Evolutionary conservation across 1,140 invertebrate species (phyloP).

Genomic region (Anoplophora glabripennis): DNA sequence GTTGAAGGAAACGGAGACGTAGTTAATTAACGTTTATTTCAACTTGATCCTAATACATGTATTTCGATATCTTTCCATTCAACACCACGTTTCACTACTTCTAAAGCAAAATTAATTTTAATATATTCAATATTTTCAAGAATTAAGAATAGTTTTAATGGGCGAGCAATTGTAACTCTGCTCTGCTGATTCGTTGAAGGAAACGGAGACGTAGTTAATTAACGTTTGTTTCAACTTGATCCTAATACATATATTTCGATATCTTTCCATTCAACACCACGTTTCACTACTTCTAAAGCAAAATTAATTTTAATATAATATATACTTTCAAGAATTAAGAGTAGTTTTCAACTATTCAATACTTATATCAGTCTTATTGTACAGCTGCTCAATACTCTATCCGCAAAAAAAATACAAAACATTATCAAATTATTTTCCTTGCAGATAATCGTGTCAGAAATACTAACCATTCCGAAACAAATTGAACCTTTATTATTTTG

Average conservation of each 20-base stretch:
- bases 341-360: constrained; percentile 74
- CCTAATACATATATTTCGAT: constrained; percentile 77
- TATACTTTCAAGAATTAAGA: constrained; percentile 59
- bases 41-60: constrained; percentile 72
- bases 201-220: constrained; percentile 62
- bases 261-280: constrained; percentile 85
- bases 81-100: constrained; percentile 79
- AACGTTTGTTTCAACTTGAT: constrained; percentile 54
- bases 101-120: constrained; percentile 78
- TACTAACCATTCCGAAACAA: constrained; percentile 72
- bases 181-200: constrained; percentile 73
- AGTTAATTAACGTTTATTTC: constrained; percentile 50
- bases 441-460: constrained; percentile 73
- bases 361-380: constrained; percentile 76
- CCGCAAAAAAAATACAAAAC: constrained; percentile 76
- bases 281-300: constrained; percentile 77
- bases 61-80: constrained; percentile 83
- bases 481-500: constrained; percentile 77
- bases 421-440: constrained; percentile 80
- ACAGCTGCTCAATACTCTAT: constrained; percentile 76
- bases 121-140: constrained; percentile 61
- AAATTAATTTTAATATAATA: constrained; percentile 75
- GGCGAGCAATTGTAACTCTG: constrained; percentile 77
- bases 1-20: constrained; percentile 65
- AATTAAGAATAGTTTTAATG: no score